These are phyloP conservation scores for Sebastes variabilis DNA, from an alignment of 2,797 vertebrate species.

Conservation along the genomic window DNA sequence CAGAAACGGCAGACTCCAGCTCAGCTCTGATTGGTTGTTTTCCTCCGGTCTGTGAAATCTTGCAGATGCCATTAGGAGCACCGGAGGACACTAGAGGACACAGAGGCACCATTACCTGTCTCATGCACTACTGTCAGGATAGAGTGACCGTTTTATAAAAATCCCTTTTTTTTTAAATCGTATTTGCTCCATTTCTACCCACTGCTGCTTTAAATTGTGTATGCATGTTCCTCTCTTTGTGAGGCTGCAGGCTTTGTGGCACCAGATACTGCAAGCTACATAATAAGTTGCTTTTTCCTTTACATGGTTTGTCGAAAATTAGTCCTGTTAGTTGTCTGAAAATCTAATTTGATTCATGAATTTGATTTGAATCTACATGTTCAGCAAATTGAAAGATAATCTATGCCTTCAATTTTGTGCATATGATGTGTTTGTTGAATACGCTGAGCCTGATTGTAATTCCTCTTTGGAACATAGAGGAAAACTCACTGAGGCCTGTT, in stretches of 20 bases:
- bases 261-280: not conserved
- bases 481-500: not conserved
- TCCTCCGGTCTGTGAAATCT: too few relatives aligned
- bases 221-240: not conserved
- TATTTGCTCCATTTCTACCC: too few relatives aligned
- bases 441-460: not conserved
- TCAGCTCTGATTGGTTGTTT: too few relatives aligned
- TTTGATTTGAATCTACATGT: not conserved
- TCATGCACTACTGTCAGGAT: too few relatives aligned
- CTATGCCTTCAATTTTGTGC: not conserved
- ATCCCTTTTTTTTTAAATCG: too few relatives aligned
- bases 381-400: not conserved
- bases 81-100: accelerated
- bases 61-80: too few relatives aligned
- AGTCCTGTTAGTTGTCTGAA: not conserved
- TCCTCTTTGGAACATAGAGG: not conserved
- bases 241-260: not conserved
- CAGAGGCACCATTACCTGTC: too few relatives aligned
- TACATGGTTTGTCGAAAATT: not conserved
- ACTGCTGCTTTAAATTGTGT: not conserved
- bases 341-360: not conserved
- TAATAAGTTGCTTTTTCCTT: not conserved
- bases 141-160: too few relatives aligned
- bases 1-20: too few relatives aligned
- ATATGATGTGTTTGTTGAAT: not conserved